These are phyloP conservation scores for Lasioglossum marginatum DNA, from an alignment of 2,888 invertebrate species.

Conservation along the genomic window DNA sequence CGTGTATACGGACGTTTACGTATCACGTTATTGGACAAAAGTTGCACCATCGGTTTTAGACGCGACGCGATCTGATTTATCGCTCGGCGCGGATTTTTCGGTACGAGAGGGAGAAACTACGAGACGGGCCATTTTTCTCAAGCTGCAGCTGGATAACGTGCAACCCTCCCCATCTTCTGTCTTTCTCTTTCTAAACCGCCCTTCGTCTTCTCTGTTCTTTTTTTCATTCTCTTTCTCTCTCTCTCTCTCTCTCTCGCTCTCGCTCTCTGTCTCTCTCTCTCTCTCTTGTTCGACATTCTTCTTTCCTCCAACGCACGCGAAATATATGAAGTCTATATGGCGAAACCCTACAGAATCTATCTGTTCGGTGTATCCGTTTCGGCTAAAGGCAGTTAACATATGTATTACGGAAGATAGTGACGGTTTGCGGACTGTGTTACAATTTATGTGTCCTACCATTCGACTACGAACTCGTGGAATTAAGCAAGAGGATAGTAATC, in stretches of 20 bases:
- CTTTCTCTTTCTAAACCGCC: constrained; percentile 4
- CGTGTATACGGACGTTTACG: constrained; percentile 67
- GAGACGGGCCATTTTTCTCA: constrained; percentile 79
- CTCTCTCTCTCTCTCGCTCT: not conserved
- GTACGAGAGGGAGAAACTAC: constrained; percentile 70
- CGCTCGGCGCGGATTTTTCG: constrained; percentile 69
- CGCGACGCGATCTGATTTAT: constrained; percentile 79
- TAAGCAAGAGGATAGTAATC: not conserved
- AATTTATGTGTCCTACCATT: not conserved
- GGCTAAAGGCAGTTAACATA: constrained; percentile 70
- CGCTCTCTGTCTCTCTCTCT: not conserved
- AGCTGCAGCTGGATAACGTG: constrained; percentile 72
- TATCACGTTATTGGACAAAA: constrained; percentile 79
- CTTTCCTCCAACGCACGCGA: constrained; percentile 40
- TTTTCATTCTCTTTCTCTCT: not conserved
- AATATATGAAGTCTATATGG: constrained; percentile 73
- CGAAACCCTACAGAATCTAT: constrained; percentile 63
- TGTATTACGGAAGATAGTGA: constrained; percentile 56
- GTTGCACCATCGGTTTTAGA: constrained; percentile 78
- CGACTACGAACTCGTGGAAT: not conserved
- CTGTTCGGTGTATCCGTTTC: constrained; percentile 63
- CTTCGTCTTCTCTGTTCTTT: not conserved
- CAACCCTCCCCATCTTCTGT: constrained; percentile 19
- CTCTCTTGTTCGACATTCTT: constrained; percentile 16
- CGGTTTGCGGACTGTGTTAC: not conserved